Base-by-base conservation (phyloP, 2,797 vertebrate genomes). In the Steatocranus sp. region DNA sequence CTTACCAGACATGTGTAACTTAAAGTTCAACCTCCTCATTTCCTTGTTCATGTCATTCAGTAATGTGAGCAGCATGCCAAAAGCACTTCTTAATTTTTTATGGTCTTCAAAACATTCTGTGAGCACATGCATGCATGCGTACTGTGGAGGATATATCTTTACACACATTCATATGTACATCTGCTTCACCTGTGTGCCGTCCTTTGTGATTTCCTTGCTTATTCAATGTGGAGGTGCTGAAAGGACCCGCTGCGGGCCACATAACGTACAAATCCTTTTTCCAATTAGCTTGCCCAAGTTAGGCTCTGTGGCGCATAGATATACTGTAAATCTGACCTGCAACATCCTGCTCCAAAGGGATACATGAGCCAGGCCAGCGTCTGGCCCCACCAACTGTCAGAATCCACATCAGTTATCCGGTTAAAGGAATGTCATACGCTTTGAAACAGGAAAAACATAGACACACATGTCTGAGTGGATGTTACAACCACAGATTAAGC, bases 261-360 rank as follows among this genome's bases (percentile, higher is more conserved):
- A 90, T 93, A 93, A 87, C 1, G 79, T 49, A 78, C 79, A 70
- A 92, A 92, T 56, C 90, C 89, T 95, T 96, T 94, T 94, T 93
- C 84, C 90, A 93, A 92, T 95, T 91, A 92, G 85, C 48, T 3
- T 79, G 81, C 89, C 68, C 90, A 84, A 78, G 90, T 90, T 68
- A 70, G 80, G 63, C 83, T 91, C 76, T 80, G 76, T 75, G 83
- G 73, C 82, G 80, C 83, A 90, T 79, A 88, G 82, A 91, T 94
- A 87, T 90, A 87, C 78, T 89, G 85, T 88, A 91, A 91, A 94
- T 91, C 87, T 86, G 89, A 87, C 91, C 87, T 87, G 77, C 84
- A 54, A 63, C 74, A 51, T 89, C 73, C 76, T 17, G 51, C 75
- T 91, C 86, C 75, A 78, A 83, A 73, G 82, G 84, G 87, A 90